Conservation (phyloP, 2,113 vertebrate species). For the Dinomys branickii region DNA sequence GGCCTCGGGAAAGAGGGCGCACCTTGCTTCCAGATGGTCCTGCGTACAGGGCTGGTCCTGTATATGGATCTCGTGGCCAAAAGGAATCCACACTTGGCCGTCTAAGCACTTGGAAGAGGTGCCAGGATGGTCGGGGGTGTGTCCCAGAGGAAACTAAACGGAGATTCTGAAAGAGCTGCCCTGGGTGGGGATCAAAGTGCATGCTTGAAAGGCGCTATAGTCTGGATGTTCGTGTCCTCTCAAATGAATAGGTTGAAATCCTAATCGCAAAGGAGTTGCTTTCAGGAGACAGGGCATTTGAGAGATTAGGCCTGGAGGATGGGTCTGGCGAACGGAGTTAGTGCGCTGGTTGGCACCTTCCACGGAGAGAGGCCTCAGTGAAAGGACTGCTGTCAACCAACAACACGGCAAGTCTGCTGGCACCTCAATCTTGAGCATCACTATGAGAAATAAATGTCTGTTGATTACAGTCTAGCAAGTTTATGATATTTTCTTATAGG, state of each 20-base stretch:
- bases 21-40: background rate
- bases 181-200: background rate
- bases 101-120: background rate
- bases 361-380: too few species aligned
- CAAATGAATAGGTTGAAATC: background rate
- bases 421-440: background rate
- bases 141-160: background rate
- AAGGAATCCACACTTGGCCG: background rate
- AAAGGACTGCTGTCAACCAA: background rate
- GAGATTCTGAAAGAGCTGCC: background rate
- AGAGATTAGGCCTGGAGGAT: too few species aligned
- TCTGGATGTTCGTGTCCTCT: too few species aligned
- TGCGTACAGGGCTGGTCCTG: background rate
- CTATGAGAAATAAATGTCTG: too few species aligned
- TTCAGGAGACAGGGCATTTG: background rate
- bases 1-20: too few species aligned
- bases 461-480: background rate
- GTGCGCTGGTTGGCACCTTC: background rate
- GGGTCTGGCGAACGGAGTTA: background rate
- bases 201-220: background rate
- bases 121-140: too few species aligned
- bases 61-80: background rate
- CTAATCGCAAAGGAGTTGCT: background rate
- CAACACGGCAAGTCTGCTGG: too few species aligned
- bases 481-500: background rate